Percentiles rank a stretch among this genome's conserved stretches.
These are phyloP conservation scores for Stichodactyla helianthus DNA, from an alignment of 64 coral and sea anemone genomes.

Conservation along the genomic window DNA sequence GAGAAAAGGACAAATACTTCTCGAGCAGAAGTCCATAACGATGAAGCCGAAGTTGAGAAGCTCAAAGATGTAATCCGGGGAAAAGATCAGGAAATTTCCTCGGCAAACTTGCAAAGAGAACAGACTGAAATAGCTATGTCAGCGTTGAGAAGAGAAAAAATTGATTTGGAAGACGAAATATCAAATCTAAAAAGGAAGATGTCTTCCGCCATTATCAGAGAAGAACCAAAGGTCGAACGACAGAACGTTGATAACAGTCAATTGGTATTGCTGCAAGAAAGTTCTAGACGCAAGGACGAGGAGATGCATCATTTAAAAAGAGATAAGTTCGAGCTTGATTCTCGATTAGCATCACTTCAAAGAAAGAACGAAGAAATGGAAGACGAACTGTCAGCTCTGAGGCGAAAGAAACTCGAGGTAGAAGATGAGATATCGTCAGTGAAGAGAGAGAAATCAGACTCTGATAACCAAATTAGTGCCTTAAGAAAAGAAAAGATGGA, in stretches of 20 bases:
- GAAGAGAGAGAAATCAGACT: slow-evolving; percentile 81
- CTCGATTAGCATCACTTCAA: slow-evolving; percentile 52
- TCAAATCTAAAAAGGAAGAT: slow-evolving; percentile 40
- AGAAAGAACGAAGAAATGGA: slow-evolving; percentile 82
- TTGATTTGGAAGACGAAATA: slow-evolving; percentile 75
- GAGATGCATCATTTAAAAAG: slow-evolving; percentile 53
- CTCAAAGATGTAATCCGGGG: slow-evolving; percentile 55
- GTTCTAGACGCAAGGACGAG: slow-evolving; percentile 39
- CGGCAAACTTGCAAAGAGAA: slow-evolving; percentile 64
- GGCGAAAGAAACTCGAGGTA: slow-evolving; percentile 78
- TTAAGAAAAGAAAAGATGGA: slow-evolving; percentile 65
- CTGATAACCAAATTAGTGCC: slow-evolving; percentile 63
- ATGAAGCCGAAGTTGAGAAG: slow-evolving; percentile 10
- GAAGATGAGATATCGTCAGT: slow-evolving; percentile 93
- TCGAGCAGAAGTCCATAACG: not conserved
- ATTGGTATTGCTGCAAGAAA: slow-evolving; percentile 53
- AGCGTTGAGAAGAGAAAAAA: slow-evolving; percentile 62
- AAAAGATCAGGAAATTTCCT: slow-evolving; percentile 68
- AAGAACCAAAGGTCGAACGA: slow-evolving; percentile 14
- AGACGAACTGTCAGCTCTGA: slow-evolving; percentile 64
- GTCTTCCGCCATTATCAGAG: not conserved
- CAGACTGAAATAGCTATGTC: slow-evolving; percentile 60
- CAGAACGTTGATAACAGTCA: slow-evolving; percentile 33
- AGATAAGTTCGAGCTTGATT: slow-evolving; percentile 70
- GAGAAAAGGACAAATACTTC: not conserved